Base-by-base conservation (phyloP, 2,797 vertebrate genomes). In the Hydrophis major region DNA sequence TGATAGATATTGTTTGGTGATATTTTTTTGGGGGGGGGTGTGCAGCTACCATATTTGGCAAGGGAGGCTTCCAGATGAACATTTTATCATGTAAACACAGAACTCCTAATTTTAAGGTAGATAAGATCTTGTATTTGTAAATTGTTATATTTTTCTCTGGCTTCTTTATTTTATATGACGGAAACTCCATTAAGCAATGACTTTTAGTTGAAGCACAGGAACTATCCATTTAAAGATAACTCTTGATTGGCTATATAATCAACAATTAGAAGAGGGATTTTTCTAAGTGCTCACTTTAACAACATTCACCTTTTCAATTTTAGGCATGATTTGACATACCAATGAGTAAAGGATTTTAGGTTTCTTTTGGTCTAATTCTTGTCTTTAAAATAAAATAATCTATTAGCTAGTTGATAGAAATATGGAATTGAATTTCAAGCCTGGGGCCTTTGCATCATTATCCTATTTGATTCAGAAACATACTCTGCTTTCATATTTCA, bases 401-500 rank as follows among this genome's bases (percentile, higher is more conserved):
- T 32, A 27, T 92, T 27, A 37, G 57, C 27, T 50, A 32, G 89
- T 60, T 90, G 20, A 87, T 10, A 37, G 22, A 60, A 66, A 14
- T 86, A 87, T 60, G 91, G 57, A 94, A 87, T 69, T 0, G 28
- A 61, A 83, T 96, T 96, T 93, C 88, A 95, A 95, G 95, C 0
- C 63, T 16, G 27, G 92, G 92, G 0, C 0, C 88, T 95, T 93
- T 61, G 92, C 90, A 95, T 95, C 92, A 95, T 94, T 96, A 95
- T 90, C 69, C 86, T 86, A 92, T 3, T 78, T 10, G 90, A 93
- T 94, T 94, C 74, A 90, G 87, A 50, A 69, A 90, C 86, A 94
- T 94, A 94, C 96, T 28, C 28, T 88, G 96, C 92, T 91, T 90
- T 90, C 28, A 4, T 94, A 28, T 96, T 96, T 94, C 95, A 93